Percentiles rank a stretch among this genome's conserved stretches.
Conservation (phyloP, 2,888 invertebrate genomes). For the Aporophyla lueneburgensis region DNA sequence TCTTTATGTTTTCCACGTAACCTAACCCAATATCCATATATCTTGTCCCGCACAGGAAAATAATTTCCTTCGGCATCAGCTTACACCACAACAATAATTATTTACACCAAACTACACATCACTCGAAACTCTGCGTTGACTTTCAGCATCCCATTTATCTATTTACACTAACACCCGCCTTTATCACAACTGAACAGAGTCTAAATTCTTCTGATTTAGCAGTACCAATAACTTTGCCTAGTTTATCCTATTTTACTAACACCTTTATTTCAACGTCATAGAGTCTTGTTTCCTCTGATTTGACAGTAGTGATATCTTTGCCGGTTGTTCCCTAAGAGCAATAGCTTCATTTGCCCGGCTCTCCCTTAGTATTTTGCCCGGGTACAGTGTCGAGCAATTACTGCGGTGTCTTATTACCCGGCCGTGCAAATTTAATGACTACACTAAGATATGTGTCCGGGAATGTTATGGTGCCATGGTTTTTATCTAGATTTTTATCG, state of each 20-base stretch:
- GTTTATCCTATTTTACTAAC: constrained; percentile 5
- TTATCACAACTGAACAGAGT: constrained; percentile 31
- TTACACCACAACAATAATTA: constrained; percentile 75
- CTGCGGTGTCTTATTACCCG: constrained; percentile 76
- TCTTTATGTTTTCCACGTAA: constrained; percentile 13
- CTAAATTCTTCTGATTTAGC: constrained; percentile 17
- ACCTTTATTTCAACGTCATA: constrained; percentile 31
- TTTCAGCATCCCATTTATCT: constrained; percentile 54
- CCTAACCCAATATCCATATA: constrained; percentile 3
- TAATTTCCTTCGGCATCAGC: constrained; percentile 49
- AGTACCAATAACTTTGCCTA: constrained; percentile 7
- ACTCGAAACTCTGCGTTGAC: constrained; percentile 70
- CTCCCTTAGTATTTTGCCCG: constrained; percentile 68
- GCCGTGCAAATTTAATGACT: constrained; percentile 83
- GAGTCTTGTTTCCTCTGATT: constrained; percentile 18
- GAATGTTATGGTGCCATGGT: background rate
- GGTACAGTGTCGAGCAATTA: constrained; percentile 75
- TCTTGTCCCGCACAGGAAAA: constrained; percentile 17
- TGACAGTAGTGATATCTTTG: constrained; percentile 11
- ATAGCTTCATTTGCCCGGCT: constrained; percentile 80
- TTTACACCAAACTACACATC: constrained; percentile 81
- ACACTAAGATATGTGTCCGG: constrained; percentile 52
- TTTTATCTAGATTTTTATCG: background rate
- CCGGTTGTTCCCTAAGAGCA: constrained; percentile 63
- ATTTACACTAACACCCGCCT: constrained; percentile 37